Conservation (phyloP, 2,888 invertebrate species). For the Oxycera nigricornis region DNA sequence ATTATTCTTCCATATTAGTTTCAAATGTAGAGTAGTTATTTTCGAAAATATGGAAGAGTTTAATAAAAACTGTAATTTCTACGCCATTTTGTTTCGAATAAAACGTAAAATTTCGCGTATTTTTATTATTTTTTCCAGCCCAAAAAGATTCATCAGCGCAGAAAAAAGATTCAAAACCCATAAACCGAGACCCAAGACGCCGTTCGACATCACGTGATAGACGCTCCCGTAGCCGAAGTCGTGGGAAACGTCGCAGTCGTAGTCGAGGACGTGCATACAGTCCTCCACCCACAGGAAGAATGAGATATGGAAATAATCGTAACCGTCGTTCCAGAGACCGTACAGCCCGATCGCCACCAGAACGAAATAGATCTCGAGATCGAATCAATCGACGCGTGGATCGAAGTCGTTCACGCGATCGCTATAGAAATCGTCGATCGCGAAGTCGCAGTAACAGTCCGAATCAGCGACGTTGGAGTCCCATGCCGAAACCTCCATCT, state of each 20-base stretch:
- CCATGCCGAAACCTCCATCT: slow-evolving; percentile 46
- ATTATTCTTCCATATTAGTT: too few relatives aligned
- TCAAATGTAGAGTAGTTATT: too few relatives aligned
- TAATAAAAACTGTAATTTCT: too few relatives aligned
- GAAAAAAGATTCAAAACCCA: slow-evolving; percentile 5
- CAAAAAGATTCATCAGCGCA: slow-evolving; percentile 10
- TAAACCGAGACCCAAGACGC: slow-evolving; percentile 8
- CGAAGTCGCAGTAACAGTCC: slow-evolving; percentile 55
- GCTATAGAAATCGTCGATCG: slow-evolving; percentile 51
- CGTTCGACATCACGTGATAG: slow-evolving; percentile 47
- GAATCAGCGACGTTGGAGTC: slow-evolving; percentile 52
- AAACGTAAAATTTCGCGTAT: too few relatives aligned
- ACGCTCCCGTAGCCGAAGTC: slow-evolving; percentile 46
- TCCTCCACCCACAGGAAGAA: slow-evolving; percentile 53
- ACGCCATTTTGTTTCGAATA: too few relatives aligned
- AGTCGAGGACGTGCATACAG: slow-evolving; percentile 54
- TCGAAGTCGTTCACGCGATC: slow-evolving; percentile 48
- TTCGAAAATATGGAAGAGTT: too few relatives aligned
- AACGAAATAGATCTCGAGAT: slow-evolving; percentile 52
- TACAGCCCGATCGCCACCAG: slow-evolving; percentile 46
- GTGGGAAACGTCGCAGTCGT: slow-evolving; percentile 42
- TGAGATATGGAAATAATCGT: slow-evolving; percentile 50
- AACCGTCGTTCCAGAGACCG: slow-evolving; percentile 54
- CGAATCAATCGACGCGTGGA: slow-evolving; percentile 50
- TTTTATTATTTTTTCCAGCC: slow-evolving; percentile 4